Evolutionary conservation across 2,888 invertebrate species (phyloP), one percentile per base, ranked within the genome.

Genomic region (Nomada ferruginata): DNA sequence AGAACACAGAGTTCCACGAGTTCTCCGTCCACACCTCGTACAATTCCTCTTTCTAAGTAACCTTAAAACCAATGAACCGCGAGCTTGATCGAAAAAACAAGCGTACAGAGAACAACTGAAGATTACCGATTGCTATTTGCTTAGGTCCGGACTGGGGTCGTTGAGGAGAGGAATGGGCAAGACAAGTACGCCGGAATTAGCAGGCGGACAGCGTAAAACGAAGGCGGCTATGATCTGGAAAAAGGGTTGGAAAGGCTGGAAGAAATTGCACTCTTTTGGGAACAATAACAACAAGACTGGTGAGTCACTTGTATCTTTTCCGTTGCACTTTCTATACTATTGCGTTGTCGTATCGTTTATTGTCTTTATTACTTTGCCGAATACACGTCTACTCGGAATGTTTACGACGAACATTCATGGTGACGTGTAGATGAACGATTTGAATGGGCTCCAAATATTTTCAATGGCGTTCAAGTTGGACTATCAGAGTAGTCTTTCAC

Each of bases 241-340:
- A 79, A 93, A 93, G 82, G 92, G 93, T 36, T 93, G 96, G 93
- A 97, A 97, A 91, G 96, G 96, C 1, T 97, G 97, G 97, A 96
- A 96, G 91, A 97, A 97, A 93, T 94, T 97, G 87, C 96, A 97
- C 20, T 96, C 96, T 44, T 96, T 97, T 90, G 96, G 96, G 71
- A 96, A 95, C 89, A 95, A 96, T 91, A 95, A 96, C 91, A 96
- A 96, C 92, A 96, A 97, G 93, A 95, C 95, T 60, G 96, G 96
- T 96, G 94, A 96, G 96, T 95, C 68, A 68, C 7, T 59, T 53
- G 9, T 52, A 47, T 52, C n/a, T 63, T 20, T 57, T 23, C n/a
- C 59, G 52, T 2, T 53, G 23, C 18, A 18, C 3, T 15, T 72
- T 29, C 44, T 63, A 26, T 20, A 29, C 29, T 7, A 26, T 20